Conservation (phyloP, 2,888 invertebrate genomes). For the Drosophila leonis region DNA sequence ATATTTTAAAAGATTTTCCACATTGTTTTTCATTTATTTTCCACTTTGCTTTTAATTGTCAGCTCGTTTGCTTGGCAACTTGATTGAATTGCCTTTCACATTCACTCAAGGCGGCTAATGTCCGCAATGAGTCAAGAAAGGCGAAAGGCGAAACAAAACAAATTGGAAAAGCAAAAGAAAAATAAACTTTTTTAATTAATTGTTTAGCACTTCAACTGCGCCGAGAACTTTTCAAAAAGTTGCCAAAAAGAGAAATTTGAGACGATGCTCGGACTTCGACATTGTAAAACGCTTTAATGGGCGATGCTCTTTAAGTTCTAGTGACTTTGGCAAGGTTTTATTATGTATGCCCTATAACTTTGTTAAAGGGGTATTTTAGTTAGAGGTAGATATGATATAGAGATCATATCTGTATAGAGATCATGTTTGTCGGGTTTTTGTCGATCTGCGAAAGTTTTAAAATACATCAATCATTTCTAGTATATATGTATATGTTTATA, state of each 20-base stretch:
- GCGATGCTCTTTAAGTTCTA: background rate
- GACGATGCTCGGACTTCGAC: background rate
- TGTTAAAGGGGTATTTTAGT: no score
- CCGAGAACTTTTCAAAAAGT: slow-evolving; percentile 29
- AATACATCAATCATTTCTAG: no score
- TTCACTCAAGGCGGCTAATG: slow-evolving; percentile 35
- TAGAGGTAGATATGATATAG: no score
- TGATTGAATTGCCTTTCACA: slow-evolving; percentile 49
- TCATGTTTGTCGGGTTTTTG: no score
- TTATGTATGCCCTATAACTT: no score
- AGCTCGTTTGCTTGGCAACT: slow-evolving; percentile 28
- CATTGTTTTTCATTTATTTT: background rate
- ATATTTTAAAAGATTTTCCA: background rate
- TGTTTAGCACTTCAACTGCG: slow-evolving; percentile 73
- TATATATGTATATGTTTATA: no score
- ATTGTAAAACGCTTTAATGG: background rate
- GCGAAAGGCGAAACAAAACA: slow-evolving; percentile 9
- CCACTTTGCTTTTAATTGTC: slow-evolving; percentile 1
- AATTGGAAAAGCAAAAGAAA: slow-evolving; percentile 2
- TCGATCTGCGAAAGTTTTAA: no score
- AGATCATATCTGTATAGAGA: no score
- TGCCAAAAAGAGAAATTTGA: slow-evolving; percentile 19
- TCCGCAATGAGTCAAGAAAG: slow-evolving; percentile 4
- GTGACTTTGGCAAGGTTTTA: background rate
- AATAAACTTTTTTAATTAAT: slow-evolving; percentile 76